Evolutionary conservation across 2,888 invertebrate species (phyloP).

Genomic region (Sympetrum striolatum): DNA sequence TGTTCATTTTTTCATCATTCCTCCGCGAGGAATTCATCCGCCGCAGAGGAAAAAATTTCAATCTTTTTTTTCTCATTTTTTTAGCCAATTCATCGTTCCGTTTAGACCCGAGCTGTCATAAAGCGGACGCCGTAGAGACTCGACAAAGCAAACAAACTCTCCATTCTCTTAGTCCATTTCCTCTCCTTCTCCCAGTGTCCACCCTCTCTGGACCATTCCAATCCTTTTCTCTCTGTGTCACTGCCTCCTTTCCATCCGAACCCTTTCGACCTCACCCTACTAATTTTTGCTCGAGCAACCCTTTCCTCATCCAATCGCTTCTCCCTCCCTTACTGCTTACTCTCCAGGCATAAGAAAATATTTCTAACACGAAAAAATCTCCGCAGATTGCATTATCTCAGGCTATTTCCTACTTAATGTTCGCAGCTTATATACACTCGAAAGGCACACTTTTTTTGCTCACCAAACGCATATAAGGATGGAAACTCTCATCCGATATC

Average conservation of each 20-base stretch:
- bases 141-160: not conserved
- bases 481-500: too few species aligned
- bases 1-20: not conserved
- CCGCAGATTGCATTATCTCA: not conserved
- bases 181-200: not conserved
- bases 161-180: not conserved
- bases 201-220: not conserved
- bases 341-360: not conserved
- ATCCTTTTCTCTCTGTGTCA: not conserved
- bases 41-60: not conserved
- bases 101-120: not conserved
- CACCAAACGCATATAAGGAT: too few species aligned
- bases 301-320: not conserved
- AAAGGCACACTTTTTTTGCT: too few species aligned
- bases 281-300: not conserved
- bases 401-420: not conserved
- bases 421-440: too few species aligned
- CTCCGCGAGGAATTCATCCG: not conserved
- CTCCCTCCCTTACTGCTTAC: not conserved
- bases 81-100: conserved; percentile 7
- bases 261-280: not conserved
- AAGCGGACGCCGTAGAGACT: not conserved
- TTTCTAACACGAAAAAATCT: too few species aligned
- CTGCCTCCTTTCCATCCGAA: not conserved
- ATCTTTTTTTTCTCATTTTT: not conserved